Evolutionary conservation across 2,888 invertebrate genomes (phyloP), one percentile per base, ranked within the genome.

Genomic region (Megamerina dolium): DNA sequence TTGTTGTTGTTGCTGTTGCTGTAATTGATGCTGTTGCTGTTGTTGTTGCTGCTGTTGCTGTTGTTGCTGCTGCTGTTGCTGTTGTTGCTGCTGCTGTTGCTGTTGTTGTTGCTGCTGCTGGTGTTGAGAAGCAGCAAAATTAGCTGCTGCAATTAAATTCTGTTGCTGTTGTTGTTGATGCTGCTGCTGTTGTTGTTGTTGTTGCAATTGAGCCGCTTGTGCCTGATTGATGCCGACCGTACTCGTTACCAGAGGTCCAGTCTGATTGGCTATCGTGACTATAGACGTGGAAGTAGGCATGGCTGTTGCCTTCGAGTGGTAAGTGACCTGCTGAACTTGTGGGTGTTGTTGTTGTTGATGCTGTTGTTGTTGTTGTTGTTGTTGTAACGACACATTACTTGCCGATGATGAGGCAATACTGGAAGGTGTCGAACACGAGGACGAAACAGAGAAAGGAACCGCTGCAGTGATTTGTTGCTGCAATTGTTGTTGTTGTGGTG

Each of bases 11-110:
- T 41, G 48, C 18, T 36, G 41, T 31, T 41, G 45, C 8, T 43
- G 51, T 31, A 74, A 76, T 48, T 77, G 77, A 41, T 77, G 77
- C 41, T 77, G 77, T 13, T 38, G 35, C 35, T 30, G 50, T 8
- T 43, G 45, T 2, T 48, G 47, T 17, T 45, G 48, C n/a, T 46
- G 48, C 10, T 51, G 52, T 2, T 39, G 39, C 19, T 53, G 53
- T 33, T 52, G 52, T n/a, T 50, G 46, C 20, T 53, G 54, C 23
- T 63, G 63, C 20, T 61, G 64, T 18, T 65, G 64, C 26, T 64
- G 64, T 37, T 51, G 49, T 23, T 52, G 52, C 2, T 51, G 51
- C 8, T 57, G 56, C 5, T 52, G 52, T 5, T 56, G 55, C 49
- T 66, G 55, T 51, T 57, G 59, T 32, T 58, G 57, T 20, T 52